These are phyloP conservation scores for Pseudobourletiella spinata DNA, from an alignment of 1,140 invertebrate species.

Conservation along the genomic window DNA sequence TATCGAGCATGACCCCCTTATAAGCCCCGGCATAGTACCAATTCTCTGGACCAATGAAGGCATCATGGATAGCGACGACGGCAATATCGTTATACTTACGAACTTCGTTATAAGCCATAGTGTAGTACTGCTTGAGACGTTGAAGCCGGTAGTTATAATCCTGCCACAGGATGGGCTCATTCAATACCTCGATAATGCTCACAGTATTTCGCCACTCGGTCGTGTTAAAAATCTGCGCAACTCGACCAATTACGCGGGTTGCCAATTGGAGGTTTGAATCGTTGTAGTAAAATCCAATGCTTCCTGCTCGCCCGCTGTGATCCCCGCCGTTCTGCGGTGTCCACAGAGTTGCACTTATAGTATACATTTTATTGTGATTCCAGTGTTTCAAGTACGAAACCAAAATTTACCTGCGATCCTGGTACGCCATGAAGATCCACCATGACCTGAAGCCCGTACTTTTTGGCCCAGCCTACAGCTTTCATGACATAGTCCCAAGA, in stretches of 20 bases:
- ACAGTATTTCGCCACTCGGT: conserved; percentile 28
- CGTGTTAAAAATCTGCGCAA: conserved; percentile 14
- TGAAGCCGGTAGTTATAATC: conserved; percentile 25
- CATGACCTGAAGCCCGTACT: conserved; percentile 30
- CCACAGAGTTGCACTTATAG: not conserved
- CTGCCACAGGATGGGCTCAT: conserved; percentile 29
- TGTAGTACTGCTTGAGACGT: conserved; percentile 21
- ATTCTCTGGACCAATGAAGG: conserved; percentile 25
- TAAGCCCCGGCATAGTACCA: conserved; percentile 32
- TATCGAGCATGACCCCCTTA: conserved; percentile 20
- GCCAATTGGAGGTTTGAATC: conserved; percentile 23
- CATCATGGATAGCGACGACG: conserved; percentile 29
- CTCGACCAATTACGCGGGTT: conserved; percentile 10
- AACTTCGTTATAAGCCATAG: conserved; percentile 22
- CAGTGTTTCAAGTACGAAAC: not conserved
- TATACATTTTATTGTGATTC: not conserved
- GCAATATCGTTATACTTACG: conserved; percentile 12
- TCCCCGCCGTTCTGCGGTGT: conserved; percentile 26
- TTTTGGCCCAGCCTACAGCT: conserved; percentile 24
- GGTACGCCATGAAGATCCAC: conserved; percentile 28
- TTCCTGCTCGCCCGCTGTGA: conserved; percentile 18
- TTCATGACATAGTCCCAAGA: conserved; percentile 28
- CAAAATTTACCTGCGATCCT: conserved; percentile 23
- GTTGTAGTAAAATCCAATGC: conserved; percentile 20
- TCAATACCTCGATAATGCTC: conserved; percentile 22